Conservation (phyloP, 2,888 invertebrate species). For the Coenonympha arcania region DNA sequence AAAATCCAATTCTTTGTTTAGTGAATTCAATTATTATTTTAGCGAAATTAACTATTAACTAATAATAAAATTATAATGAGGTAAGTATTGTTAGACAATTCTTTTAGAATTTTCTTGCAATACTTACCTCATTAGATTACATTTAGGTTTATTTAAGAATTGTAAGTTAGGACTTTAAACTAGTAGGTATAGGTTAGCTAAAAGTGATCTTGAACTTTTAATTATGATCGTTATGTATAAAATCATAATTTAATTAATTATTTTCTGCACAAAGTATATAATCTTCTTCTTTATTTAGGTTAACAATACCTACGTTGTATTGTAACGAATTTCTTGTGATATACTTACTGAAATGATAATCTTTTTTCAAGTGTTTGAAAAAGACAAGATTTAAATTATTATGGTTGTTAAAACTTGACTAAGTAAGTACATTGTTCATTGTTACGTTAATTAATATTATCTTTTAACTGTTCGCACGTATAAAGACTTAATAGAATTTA, state of each 20-base stretch:
- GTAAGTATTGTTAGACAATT: not conserved
- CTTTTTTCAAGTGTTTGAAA: not conserved
- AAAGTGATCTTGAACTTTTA: not conserved
- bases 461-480: conserved; percentile 17
- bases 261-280: too few relatives aligned
- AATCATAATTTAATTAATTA: too few relatives aligned
- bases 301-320: not conserved
- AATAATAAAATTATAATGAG: not conserved
- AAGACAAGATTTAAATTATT: not conserved
- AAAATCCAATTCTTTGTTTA: too few relatives aligned
- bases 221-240: not conserved
- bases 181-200: not conserved
- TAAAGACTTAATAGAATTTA: conserved; percentile 52
- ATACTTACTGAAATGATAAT: not conserved
- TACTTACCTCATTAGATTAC: too few relatives aligned
- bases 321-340: not conserved
- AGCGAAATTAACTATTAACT: too few relatives aligned
- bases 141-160: not conserved
- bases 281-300: not conserved
- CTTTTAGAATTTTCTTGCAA: too few relatives aligned
- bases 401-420: not conserved
- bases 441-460: not conserved
- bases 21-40: too few relatives aligned
- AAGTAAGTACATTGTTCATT: not conserved
- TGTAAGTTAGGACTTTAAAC: not conserved